phyloP scores from a whole-genome alignment of 2,113 vertebrate species.

The Hippolais icterina region DNA sequence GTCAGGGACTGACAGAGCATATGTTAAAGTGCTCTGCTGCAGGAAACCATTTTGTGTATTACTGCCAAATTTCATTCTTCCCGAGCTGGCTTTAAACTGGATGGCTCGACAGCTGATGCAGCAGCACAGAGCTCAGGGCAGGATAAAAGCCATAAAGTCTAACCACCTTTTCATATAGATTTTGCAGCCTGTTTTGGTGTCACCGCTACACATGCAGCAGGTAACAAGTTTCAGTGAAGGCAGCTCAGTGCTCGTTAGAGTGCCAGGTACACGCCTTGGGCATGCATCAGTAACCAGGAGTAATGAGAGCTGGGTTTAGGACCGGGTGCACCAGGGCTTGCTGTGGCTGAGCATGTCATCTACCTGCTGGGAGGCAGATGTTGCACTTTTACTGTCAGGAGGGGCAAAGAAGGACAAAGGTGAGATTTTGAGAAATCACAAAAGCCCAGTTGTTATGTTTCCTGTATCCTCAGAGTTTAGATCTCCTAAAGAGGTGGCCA shows the following conservation, averaged over 20 bases:
- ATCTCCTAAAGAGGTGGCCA: not conserved
- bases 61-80: not conserved
- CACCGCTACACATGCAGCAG: not conserved
- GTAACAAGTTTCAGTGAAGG: not conserved
- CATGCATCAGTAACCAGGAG: not conserved
- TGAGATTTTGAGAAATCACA: not conserved
- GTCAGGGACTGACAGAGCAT: not conserved
- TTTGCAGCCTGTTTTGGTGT: not conserved
- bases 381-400: not conserved
- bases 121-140: not conserved
- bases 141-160: not conserved
- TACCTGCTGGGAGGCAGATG: not conserved
- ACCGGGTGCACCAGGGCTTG: not conserved
- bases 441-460: not conserved
- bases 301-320: not conserved
- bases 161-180: not conserved
- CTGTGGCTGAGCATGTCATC: not conserved
- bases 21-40: not conserved
- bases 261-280: not conserved
- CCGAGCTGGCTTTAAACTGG: not conserved
- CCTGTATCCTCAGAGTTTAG: not conserved
- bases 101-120: not conserved
- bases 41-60: not conserved
- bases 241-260: not conserved
- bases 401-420: not conserved